phyloP scores from a whole-genome alignment of 2,888 invertebrate species.

The Trichogramma evanescens region DNA sequence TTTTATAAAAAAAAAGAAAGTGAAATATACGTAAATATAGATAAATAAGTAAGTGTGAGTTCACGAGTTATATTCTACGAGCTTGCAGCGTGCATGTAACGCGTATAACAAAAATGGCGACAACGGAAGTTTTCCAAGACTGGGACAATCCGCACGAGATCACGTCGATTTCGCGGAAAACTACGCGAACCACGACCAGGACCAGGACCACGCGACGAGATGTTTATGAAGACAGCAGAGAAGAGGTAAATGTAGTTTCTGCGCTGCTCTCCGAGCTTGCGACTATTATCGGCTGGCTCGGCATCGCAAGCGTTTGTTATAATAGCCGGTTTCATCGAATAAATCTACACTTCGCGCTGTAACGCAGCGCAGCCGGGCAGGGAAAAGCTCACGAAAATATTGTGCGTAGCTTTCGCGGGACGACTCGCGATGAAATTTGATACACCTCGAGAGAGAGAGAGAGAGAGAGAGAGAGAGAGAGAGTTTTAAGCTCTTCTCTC shows the following conservation, averaged over 20 bases:
- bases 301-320: no score
- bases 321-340: no score
- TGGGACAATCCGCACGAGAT: slow-evolving; percentile 43
- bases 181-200: slow-evolving; percentile 28
- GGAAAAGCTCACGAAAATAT: no score
- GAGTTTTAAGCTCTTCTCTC: no score
- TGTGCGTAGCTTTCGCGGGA: no score
- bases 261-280: no score
- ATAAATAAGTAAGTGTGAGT: neutral
- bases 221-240: slow-evolving; percentile 27
- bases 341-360: no score
- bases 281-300: no score
- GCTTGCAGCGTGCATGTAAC: neutral
- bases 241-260: slow-evolving; percentile 9
- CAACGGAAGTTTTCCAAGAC: slow-evolving; percentile 44
- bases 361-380: no score
- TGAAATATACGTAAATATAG: neutral
- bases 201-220: slow-evolving; percentile 35
- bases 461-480: no score
- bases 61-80: neutral
- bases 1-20: neutral
- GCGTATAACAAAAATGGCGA: slow-evolving; percentile 34
- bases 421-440: no score
- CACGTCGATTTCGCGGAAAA: slow-evolving; percentile 28
- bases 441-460: no score